These are phyloP conservation scores for Ardeotis arabs DNA, from an alignment of 2,113 vertebrate species.

Conservation along the genomic window DNA sequence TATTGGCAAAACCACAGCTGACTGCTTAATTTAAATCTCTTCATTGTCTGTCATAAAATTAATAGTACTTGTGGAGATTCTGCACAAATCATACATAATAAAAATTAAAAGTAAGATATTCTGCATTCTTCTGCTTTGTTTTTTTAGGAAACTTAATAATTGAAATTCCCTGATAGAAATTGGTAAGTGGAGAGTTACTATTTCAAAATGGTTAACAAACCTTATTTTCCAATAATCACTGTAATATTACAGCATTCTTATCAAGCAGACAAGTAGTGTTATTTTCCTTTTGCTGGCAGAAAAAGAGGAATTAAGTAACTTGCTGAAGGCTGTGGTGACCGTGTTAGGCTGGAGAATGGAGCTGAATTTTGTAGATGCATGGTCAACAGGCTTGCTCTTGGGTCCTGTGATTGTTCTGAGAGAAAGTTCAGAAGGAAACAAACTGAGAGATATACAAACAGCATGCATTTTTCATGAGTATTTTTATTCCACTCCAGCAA, in stretches of 20 bases:
- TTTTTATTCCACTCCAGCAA: conserved; percentile 17
- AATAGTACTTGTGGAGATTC: not conserved
- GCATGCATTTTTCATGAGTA: conserved; percentile 34
- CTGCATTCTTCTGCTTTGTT: not conserved
- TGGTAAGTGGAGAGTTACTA: not conserved
- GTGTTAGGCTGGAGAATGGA: not conserved
- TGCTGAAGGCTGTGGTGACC: not conserved
- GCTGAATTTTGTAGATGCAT: not conserved
- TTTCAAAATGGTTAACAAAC: not conserved
- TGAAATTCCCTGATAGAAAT: not conserved
- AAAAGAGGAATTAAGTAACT: not conserved
- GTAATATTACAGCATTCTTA: not conserved
- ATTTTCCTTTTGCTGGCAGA: not conserved
- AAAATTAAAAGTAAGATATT: not conserved
- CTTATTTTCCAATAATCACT: not conserved
- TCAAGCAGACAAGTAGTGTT: not conserved
- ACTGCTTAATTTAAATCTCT: not conserved
- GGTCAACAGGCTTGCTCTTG: not conserved
- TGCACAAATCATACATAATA: not conserved
- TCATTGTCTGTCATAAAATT: not conserved
- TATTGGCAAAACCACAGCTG: not conserved
- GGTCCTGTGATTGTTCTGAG: not conserved
- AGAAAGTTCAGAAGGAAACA: conserved; percentile 28
- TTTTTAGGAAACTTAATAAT: not conserved
- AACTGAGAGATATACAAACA: conserved; percentile 1